Evolutionary conservation across 2,113 vertebrate genomes (phyloP).

Genomic region (Ceratotherium simum): DNA sequence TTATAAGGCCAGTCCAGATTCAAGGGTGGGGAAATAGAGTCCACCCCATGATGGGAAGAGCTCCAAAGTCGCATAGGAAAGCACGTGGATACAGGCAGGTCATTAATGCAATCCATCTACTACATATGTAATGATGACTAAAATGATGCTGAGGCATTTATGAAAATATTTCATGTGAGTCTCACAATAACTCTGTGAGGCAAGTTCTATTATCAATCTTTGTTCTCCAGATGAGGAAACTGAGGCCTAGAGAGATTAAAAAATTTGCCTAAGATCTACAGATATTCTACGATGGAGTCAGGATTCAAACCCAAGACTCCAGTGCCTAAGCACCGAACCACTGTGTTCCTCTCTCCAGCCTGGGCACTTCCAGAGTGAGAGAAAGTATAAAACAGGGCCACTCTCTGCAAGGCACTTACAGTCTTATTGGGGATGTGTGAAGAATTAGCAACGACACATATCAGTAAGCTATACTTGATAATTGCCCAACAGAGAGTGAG

Average conservation of each 20-base stretch:
- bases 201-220: background rate
- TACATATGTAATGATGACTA: background rate
- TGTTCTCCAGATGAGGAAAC: slow-evolving; percentile 24
- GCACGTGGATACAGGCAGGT: background rate
- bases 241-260: background rate
- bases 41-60: background rate
- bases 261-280: background rate
- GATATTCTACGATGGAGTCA: background rate
- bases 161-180: background rate
- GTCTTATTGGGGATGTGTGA: background rate
- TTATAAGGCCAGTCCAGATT: background rate
- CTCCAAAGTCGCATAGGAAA: background rate
- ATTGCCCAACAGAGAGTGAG: background rate
- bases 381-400: background rate
- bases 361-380: background rate
- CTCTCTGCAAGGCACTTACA: background rate
- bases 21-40: background rate
- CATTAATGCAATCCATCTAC: background rate
- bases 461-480: background rate
- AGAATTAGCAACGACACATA: background rate
- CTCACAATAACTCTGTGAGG: background rate
- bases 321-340: background rate
- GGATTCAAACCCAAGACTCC: background rate
- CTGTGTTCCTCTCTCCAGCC: background rate
- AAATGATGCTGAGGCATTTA: background rate